These are phyloP conservation scores for Triplophysa tibetana DNA, from an alignment of 2,113 vertebrate species.

Conservation along the genomic window DNA sequence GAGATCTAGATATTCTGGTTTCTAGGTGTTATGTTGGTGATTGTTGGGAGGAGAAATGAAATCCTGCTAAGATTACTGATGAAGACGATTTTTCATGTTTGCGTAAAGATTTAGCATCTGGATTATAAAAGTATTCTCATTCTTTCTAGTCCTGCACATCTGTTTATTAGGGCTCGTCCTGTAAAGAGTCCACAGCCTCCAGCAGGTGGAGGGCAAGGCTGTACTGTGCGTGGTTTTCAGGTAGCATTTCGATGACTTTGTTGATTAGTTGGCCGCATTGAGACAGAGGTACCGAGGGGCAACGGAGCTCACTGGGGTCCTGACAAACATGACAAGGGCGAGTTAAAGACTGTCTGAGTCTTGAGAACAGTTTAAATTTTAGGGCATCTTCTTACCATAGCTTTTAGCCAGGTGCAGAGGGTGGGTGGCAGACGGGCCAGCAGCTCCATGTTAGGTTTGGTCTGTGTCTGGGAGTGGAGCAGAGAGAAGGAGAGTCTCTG, in stretches of 20 bases:
- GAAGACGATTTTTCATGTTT: not conserved
- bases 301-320: constrained; percentile 89
- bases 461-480: constrained; percentile 83
- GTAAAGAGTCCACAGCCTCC: constrained; percentile 85
- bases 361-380: not conserved
- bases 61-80: not conserved
- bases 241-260: constrained; percentile 88
- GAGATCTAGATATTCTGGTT: not conserved
- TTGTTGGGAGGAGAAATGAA: not conserved
- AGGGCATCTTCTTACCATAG: constrained; percentile 81
- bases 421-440: constrained; percentile 87
- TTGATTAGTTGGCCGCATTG: constrained; percentile 82
- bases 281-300: constrained; percentile 80
- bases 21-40: constrained; percentile 15
- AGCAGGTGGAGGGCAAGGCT: constrained; percentile 88
- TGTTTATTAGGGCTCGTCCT: constrained; percentile 59
- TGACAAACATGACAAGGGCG: constrained; percentile 58
- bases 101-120: not conserved
- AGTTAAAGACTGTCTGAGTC: not conserved
- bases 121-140: not conserved
- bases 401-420: constrained; percentile 95
- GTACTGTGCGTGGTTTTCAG: constrained; percentile 93
- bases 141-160: not conserved
- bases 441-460: constrained; percentile 87
- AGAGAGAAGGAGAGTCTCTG: constrained; percentile 87